Percentiles rank a stretch among this genome's conserved stretches.
These are phyloP conservation scores for Axinella damicornis DNA, from an alignment of 37 sponge, comb jelly and placozoan genomes.

Conservation along the genomic window DNA sequence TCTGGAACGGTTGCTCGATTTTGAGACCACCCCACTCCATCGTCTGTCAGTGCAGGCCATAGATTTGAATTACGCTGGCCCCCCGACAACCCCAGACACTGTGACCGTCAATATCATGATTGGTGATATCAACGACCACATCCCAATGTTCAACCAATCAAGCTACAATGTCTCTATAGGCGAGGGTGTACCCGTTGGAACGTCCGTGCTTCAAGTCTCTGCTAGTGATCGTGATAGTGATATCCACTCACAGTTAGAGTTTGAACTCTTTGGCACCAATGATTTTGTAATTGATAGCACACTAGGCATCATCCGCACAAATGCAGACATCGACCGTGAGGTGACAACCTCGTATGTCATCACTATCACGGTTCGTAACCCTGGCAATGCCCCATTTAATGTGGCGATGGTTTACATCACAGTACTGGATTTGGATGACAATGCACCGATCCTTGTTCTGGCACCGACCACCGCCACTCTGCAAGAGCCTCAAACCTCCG, in stretches of 20 bases:
- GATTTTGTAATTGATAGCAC: slow-evolving; percentile 31
- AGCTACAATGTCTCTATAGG: slow-evolving; percentile 42
- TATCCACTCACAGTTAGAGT: slow-evolving; percentile 35
- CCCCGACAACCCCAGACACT: background rate
- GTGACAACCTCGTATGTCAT: slow-evolving; percentile 34
- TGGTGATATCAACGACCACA: slow-evolving; percentile 41
- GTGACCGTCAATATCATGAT: slow-evolving; percentile 31
- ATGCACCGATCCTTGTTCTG: slow-evolving; percentile 47
- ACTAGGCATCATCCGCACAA: slow-evolving; percentile 30
- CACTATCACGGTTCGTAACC: slow-evolving; percentile 55
- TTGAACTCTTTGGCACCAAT: background rate
- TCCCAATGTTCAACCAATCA: slow-evolving; percentile 22
- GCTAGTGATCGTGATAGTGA: slow-evolving; percentile 52
- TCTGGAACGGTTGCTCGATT: slow-evolving; percentile 5
- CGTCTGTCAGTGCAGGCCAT: slow-evolving; percentile 10
- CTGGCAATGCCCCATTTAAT: slow-evolving; percentile 30
- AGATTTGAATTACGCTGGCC: slow-evolving; percentile 22
- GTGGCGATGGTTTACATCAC: slow-evolving; percentile 29
- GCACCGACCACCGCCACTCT: background rate
- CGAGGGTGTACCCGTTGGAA: slow-evolving; percentile 62
- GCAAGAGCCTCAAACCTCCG: slow-evolving; percentile 35
- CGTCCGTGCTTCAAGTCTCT: slow-evolving; percentile 28
- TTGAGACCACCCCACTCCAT: slow-evolving; percentile 18
- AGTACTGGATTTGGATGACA: slow-evolving; percentile 69
- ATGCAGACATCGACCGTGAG: slow-evolving; percentile 29